phyloP scores from a whole-genome alignment of 2,113 vertebrate species.

The Otocyon megalotis region DNA sequence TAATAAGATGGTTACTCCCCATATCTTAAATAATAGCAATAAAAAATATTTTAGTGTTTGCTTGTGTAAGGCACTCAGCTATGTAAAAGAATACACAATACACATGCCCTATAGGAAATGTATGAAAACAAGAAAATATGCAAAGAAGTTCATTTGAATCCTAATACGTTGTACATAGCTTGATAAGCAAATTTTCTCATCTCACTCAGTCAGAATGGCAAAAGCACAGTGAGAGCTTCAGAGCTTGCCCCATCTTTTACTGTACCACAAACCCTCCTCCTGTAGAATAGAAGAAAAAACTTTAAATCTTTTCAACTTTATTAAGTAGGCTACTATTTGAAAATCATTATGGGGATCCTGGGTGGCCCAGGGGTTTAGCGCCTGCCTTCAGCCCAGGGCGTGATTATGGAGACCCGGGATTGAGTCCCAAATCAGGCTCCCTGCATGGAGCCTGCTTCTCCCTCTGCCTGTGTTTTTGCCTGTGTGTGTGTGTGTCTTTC shows the following conservation, averaged over 20 bases:
- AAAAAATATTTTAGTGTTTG: not conserved
- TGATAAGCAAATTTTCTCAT: not conserved
- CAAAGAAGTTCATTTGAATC: not conserved
- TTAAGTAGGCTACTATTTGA: constrained; percentile 3
- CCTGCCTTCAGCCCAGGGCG: no score
- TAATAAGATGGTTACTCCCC: not conserved
- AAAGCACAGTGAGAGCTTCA: not conserved
- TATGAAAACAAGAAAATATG: not conserved
- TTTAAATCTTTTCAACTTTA: constrained; percentile 36
- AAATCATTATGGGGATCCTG: not conserved
- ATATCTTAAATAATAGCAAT: not conserved
- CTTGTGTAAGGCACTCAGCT: not conserved
- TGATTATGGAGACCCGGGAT: no score
- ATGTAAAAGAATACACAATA: not conserved
- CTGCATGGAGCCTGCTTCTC: no score
- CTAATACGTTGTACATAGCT: not conserved
- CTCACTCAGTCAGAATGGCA: constrained; percentile 9
- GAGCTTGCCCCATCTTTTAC: not conserved
- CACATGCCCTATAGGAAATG: not conserved
- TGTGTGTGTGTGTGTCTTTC: no score
- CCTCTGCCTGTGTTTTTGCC: no score
- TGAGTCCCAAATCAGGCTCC: no score
- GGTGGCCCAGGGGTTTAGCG: no score
- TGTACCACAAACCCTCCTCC: not conserved
- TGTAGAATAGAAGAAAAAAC: constrained; percentile 1